Base-by-base conservation (phyloP, 1,140 invertebrate genomes). In the Drosophila pseudoobscura region DNA sequence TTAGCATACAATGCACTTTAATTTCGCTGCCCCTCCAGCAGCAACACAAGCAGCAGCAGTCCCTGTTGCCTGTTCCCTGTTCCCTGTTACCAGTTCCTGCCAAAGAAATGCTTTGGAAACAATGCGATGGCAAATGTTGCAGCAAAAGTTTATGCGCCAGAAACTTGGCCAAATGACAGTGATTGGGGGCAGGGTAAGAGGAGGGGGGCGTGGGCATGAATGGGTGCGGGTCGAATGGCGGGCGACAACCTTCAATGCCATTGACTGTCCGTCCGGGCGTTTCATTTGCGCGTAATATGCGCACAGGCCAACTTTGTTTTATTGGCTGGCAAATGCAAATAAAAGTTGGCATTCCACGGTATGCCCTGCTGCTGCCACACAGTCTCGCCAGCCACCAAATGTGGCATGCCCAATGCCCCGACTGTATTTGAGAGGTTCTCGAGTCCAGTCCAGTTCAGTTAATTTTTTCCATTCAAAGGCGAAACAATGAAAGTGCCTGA, bases 1-100 rank as follows among this genome's bases (percentile, higher is more conserved):
- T 88, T 69, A 66, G 78, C 75, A 78, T 75, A 88, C 84, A 88
- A 88, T 88, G 83, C 83, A 88, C 83, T 88, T 88, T 83, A 88
- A 88, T 88, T 83, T 88, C 54, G 47, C 46, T 41, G 17, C 5
- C 24, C 41, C 47, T 39, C 39, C 50, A 55, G 44, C 51, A 31
- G 39, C 39, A 61, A 26, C 17, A 62, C 26, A 15, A 31, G 29
- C 17, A 54, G 13, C 13, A 6, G 11, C 20, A 22, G 8, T 11
- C 13, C 15, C 49, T 7, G 17, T 24, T 24, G n/a, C 17, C 17
- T 17, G 20, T 2, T 20, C 20, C 31, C 9, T 11, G 3, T 6
- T 11, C 47, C 6, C 17, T 8, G 46, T 24, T 22, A 35, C 35
- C 20, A 51, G 17, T 56, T 52, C 29, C 39, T 22, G 52, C 26